Evolutionary conservation across 2,888 invertebrate species (phyloP), one percentile per base, ranked within the genome.

Genomic region (Tribolium freemani): DNA sequence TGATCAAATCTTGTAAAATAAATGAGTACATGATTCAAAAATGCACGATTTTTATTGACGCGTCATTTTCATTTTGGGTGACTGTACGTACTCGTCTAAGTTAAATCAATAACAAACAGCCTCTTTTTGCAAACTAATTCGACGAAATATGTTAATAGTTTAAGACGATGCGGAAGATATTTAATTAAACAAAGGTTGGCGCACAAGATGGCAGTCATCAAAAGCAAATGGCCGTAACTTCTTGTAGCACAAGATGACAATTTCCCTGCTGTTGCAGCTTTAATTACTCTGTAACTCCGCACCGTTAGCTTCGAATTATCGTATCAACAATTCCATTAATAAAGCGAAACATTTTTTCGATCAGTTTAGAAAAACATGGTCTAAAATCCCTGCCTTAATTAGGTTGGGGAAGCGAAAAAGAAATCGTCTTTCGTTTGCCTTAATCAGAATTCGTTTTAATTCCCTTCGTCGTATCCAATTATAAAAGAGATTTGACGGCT

Each of bases 401-500:
- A 58, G 45, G 20, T 58, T 45, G 50, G 60, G 10, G 48, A 46
- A 48, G 26, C 46, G 13, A 48, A 48, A 61, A 61, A 30, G 48
- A 61, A 61, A 30, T 50, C 44, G 64, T 53, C n/a, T 38, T 9
- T 38, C 38, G 5, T n/a, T n/a, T 9, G 3, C 8, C 48, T 67
- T 67, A 58, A 74, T 75, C 72, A 67, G 60, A 72, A 71, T 71
- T 71, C 64, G 56, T 70, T 76, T 64, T 69, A 67, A 74, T 71
- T 72, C 71, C 54, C 57, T 38, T 45, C 72, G 67, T 70, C 69
- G 26, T 66, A 72, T 76, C 76, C 74, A 72, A 76, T 76, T 76
- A 72, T 64, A 69, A 60, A 68, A 60, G 72, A 71, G 73, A 74
- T 75, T 75, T 75, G 63, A 72, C 73, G 60, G 73, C 48, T 46